These are phyloP conservation scores for Morpho deidamia DNA, from an alignment of 2,888 invertebrate species.

Conservation along the genomic window DNA sequence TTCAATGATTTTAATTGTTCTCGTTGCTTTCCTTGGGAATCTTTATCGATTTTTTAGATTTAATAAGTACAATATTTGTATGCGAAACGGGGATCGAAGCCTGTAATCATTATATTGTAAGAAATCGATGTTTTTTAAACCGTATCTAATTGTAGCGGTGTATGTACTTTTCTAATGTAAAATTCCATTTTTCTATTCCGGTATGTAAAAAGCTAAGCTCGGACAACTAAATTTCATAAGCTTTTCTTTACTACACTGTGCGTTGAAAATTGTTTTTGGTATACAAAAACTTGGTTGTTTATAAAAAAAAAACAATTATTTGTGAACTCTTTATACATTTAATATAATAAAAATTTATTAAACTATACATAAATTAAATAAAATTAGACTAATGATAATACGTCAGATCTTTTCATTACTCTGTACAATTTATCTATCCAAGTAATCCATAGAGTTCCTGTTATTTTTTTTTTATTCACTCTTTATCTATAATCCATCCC, in stretches of 20 bases:
- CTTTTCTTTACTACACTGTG: not conserved
- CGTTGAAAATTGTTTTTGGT: no score
- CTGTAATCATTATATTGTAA: constrained; percentile 13
- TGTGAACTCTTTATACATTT: no score
- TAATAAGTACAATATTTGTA: constrained; percentile 55
- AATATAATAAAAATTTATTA: no score
- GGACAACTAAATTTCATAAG: not conserved
- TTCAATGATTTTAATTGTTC: constrained; percentile 75
- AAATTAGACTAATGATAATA: no score
- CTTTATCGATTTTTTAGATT: constrained; percentile 66
- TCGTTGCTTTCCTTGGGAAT: constrained; percentile 75
- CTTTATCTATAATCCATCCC: no score
- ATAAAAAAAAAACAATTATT: no score
- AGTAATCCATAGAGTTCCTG: no score
- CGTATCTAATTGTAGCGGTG: constrained; percentile 20
- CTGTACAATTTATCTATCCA: no score
- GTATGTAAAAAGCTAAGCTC: constrained; percentile 13
- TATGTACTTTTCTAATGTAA: constrained; percentile 58
- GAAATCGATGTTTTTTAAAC: constrained; percentile 13
- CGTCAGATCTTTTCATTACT: no score
- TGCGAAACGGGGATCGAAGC: constrained; percentile 42
- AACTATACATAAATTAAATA: no score
- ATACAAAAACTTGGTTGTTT: no score
- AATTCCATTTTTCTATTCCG: constrained; percentile 65
- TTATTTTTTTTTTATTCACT: no score